phyloP scores from a whole-genome alignment of 2,797 vertebrate genomes.

The Orestias chungarensis region DNA sequence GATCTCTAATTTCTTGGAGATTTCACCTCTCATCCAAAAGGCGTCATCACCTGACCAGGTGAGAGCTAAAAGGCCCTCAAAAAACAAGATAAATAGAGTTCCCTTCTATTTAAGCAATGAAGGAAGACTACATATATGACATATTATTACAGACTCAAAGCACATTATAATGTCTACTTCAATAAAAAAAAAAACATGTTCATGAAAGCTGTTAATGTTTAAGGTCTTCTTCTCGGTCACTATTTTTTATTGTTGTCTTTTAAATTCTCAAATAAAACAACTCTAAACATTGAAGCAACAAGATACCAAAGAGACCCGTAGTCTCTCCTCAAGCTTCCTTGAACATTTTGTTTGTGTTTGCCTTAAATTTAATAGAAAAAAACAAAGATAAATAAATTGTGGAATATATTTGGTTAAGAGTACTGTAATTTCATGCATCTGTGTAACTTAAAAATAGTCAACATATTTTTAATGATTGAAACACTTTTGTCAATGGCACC shows the following conservation, averaged over 20 bases:
- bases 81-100: neutral
- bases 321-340: slow-evolving; percentile 50
- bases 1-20: too few relatives aligned
- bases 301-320: slow-evolving; percentile 59
- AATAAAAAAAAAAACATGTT: slow-evolving; percentile 46
- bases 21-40: slow-evolving; percentile 1
- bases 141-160: slow-evolving; percentile 54
- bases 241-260: slow-evolving; percentile 61
- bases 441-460: slow-evolving; percentile 23
- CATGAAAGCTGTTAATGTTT: slow-evolving; percentile 36
- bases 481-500: neutral
- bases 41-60: neutral
- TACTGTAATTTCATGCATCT: slow-evolving; percentile 25
- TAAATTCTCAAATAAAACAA: slow-evolving; percentile 53
- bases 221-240: slow-evolving; percentile 29
- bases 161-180: slow-evolving; percentile 33
- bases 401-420: slow-evolving; percentile 51
- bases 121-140: neutral
- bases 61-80: neutral
- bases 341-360: slow-evolving; percentile 33
- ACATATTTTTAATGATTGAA: neutral
- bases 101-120: too few relatives aligned
- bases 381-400: slow-evolving; percentile 28
- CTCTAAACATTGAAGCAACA: slow-evolving; percentile 67
- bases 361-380: slow-evolving; percentile 42